A percentile compares a stretch with the other conserved stretches of the same genome.
These are phyloP conservation scores for Theretra japonica DNA, from an alignment of 2,888 invertebrate species.

Conservation along the genomic window DNA sequence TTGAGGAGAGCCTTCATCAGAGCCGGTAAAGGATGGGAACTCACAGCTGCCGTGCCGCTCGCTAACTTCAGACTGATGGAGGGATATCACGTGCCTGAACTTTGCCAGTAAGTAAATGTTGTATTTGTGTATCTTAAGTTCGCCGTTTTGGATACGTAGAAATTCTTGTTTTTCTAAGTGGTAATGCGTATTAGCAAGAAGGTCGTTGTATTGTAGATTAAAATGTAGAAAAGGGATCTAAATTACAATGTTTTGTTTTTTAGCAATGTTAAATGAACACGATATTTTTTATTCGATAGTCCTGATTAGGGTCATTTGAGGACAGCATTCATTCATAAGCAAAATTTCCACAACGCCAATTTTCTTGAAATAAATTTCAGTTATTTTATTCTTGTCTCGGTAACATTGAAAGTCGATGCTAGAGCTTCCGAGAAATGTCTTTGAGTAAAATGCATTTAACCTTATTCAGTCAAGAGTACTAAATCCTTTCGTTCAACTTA, in stretches of 20 bases:
- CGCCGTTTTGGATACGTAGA: not conserved
- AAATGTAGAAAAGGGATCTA: too few species aligned
- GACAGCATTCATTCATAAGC: too few species aligned
- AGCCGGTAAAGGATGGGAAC: conserved; percentile 91
- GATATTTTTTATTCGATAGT: too few species aligned
- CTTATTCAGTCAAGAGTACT: not conserved
- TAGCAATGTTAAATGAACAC: too few species aligned
- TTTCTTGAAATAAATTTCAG: not conserved
- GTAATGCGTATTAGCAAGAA: too few species aligned
- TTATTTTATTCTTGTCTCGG: not conserved
- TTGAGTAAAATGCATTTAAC: not conserved
- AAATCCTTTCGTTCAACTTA: too few species aligned
- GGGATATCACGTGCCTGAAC: conserved; percentile 95
- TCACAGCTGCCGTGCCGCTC: conserved; percentile 95
- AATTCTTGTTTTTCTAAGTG: too few species aligned
- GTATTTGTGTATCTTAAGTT: not conserved
- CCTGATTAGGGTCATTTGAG: too few species aligned
- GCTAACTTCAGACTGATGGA: conserved; percentile 94
- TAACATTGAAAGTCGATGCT: not conserved
- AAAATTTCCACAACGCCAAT: too few species aligned
- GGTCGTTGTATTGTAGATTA: too few species aligned
- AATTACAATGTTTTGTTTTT: too few species aligned
- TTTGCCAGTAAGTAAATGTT: conserved; percentile 89
- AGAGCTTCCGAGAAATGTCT: not conserved
- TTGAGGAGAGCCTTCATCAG: conserved; percentile 90